phyloP scores from a whole-genome alignment of 2,888 invertebrate species.

The Sphaeridia pumilis region DNA sequence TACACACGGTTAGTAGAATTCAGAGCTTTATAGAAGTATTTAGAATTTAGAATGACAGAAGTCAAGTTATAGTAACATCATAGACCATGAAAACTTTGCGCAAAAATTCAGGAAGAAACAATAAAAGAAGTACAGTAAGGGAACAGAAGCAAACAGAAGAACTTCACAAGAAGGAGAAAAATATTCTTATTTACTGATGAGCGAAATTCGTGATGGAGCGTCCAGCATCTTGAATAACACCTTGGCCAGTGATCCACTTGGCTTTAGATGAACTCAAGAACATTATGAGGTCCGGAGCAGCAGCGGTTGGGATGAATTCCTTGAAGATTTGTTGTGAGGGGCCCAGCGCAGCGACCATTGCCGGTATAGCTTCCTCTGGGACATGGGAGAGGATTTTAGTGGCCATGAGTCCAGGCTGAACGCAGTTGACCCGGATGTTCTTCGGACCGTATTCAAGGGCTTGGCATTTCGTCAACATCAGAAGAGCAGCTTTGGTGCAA shows the following conservation, averaged over 20 bases:
- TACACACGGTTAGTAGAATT: too few species aligned
- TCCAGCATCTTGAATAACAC: conserved; percentile 5
- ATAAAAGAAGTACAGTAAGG: too few species aligned
- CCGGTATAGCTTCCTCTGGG: neutral
- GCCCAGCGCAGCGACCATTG: neutral
- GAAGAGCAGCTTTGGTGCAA: conserved; percentile 8
- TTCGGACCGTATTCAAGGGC: conserved; percentile 7
- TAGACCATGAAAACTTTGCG: too few species aligned
- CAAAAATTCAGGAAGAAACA: too few species aligned
- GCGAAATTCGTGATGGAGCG: too few species aligned
- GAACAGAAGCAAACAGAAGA: too few species aligned
- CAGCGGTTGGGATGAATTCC: neutral
- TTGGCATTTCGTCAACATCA: conserved; percentile 11
- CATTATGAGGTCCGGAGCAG: neutral
- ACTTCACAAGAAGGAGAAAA: too few species aligned
- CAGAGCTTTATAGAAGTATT: too few species aligned
- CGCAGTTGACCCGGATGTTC: conserved; percentile 9
- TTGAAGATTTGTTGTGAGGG: conserved; percentile 2
- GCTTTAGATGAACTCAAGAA: conserved; percentile 4
- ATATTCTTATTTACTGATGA: too few species aligned
- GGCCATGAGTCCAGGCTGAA: conserved; percentile 7
- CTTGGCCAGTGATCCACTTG: conserved; percentile 5
- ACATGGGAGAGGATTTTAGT: neutral
- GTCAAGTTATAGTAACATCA: too few species aligned
- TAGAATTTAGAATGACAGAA: too few species aligned